Conservation (phyloP, 2,113 vertebrate species). For the Proterorhinus semilunaris region DNA sequence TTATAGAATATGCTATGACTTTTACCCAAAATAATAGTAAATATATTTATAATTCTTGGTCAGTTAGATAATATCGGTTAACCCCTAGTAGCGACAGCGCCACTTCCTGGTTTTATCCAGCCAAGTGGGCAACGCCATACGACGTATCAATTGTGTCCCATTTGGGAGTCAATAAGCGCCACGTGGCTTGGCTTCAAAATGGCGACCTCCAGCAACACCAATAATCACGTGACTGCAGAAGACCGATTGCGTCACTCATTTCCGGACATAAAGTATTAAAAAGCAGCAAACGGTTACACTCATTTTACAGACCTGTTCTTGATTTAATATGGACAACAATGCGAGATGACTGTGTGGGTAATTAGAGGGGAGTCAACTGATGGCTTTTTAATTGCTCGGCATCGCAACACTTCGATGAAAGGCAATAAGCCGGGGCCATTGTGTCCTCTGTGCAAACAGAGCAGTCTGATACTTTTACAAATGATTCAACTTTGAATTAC, state of each 20-base stretch:
- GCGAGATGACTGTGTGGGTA: conserved; percentile 59
- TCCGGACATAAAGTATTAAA: conserved; percentile 39
- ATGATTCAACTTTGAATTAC: too few relatives aligned
- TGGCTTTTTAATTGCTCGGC: conserved; percentile 70
- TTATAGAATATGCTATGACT: too few relatives aligned
- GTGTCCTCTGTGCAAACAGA: conserved; percentile 55
- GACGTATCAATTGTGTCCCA: too few relatives aligned
- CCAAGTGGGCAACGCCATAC: too few relatives aligned
- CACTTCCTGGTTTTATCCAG: too few relatives aligned
- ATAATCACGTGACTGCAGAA: not conserved
- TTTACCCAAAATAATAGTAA: too few relatives aligned
- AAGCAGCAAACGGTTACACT: conserved; percentile 38
- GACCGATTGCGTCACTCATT: conserved; percentile 27
- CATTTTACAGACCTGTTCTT: conserved; percentile 60
- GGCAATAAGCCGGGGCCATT: conserved; percentile 46
- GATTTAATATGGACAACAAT: conserved; percentile 61
- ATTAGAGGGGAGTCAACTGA: conserved; percentile 63
- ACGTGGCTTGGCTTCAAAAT: too few relatives aligned
- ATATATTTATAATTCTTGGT: too few relatives aligned
- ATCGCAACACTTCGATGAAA: conserved; percentile 53
- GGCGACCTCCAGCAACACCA: too few relatives aligned
- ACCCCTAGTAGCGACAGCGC: too few relatives aligned
- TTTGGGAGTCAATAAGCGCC: too few relatives aligned
- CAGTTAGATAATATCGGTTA: too few relatives aligned
- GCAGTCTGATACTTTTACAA: conserved; percentile 32